Conservation (phyloP, 2,113 vertebrate genomes). For the Ceyx melanurus region DNA sequence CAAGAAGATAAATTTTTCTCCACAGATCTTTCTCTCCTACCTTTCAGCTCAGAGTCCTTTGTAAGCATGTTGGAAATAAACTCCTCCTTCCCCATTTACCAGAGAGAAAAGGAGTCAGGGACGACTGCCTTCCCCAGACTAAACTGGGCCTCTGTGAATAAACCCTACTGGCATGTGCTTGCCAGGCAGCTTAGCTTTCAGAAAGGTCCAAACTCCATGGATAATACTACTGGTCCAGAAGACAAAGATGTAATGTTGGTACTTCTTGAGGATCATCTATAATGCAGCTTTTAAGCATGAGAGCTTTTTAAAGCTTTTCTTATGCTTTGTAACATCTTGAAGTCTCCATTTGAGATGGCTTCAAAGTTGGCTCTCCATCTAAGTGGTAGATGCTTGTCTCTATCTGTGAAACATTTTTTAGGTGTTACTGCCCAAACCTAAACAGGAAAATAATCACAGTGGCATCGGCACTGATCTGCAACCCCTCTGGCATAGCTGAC, state of each 20-base stretch:
- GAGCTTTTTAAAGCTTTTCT: neutral
- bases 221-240: neutral
- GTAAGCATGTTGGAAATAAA: conserved; percentile 7
- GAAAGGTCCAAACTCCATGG: conserved; percentile 11
- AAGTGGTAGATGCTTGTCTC: neutral
- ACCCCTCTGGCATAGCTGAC: neutral
- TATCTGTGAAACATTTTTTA: neutral
- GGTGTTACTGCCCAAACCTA: neutral
- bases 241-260: neutral
- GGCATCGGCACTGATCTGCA: neutral
- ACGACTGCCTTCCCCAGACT: conserved; percentile 15
- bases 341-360: neutral
- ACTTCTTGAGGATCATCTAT: neutral
- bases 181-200: conserved; percentile 30
- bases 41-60: neutral
- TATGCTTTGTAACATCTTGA: neutral
- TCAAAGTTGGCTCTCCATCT: neutral
- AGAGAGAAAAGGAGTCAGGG: neutral
- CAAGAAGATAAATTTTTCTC: conserved; percentile 9
- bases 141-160: conserved; percentile 34
- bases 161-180: neutral
- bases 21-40: neutral
- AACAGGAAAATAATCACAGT: neutral
- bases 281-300: neutral
- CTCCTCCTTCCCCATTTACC: conserved; percentile 19